phyloP scores from a whole-genome alignment of 2,797 vertebrate species.

The Arctocebus calabarensis region DNA sequence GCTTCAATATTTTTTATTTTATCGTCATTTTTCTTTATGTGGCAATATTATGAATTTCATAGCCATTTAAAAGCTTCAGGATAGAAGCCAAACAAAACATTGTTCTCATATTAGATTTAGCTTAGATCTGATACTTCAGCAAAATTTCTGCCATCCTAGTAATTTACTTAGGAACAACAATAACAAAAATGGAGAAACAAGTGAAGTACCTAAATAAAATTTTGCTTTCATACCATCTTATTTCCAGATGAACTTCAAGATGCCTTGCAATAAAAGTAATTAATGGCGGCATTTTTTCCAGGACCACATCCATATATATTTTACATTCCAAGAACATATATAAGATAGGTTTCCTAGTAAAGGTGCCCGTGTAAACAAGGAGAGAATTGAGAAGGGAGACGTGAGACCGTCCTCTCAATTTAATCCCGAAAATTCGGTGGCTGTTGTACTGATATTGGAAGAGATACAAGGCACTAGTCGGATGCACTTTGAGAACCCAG shows the following conservation, averaged over 20 bases:
- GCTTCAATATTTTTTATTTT: slow-evolving; percentile 40
- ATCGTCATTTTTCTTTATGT: slow-evolving; percentile 8
- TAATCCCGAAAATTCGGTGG: background rate
- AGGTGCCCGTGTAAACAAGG: background rate
- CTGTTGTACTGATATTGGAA: background rate
- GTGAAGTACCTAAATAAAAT: background rate
- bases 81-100: background rate
- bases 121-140: background rate
- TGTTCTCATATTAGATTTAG: background rate
- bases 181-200: background rate
- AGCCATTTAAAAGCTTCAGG: background rate
- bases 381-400: background rate
- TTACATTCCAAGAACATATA: background rate
- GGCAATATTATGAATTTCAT: background rate
- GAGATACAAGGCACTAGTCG: background rate
- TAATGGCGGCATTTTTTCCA: background rate
- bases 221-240: background rate
- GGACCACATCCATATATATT: background rate
- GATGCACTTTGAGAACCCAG: background rate
- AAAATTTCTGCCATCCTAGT: background rate
- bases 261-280: background rate
- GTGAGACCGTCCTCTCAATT: background rate
- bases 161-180: background rate
- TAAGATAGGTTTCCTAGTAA: background rate
- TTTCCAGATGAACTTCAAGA: background rate